phyloP scores from a whole-genome alignment of 2,797 vertebrate genomes.

The Coluber constrictor region DNA sequence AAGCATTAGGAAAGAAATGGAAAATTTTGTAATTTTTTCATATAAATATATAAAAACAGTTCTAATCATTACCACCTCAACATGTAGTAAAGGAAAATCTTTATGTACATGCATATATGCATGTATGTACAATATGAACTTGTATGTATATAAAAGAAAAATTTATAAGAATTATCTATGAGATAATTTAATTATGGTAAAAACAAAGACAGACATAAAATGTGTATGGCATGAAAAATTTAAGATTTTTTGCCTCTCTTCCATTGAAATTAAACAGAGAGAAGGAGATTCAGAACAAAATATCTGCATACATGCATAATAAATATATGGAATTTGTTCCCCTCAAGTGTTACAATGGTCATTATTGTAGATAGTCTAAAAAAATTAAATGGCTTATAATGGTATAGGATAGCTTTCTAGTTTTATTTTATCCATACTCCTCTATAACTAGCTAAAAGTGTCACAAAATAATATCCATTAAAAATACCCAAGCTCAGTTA shows the following conservation, averaged over 20 bases:
- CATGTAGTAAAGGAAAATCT: background rate
- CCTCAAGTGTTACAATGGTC: background rate
- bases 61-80: background rate
- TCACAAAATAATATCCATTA: conserved; percentile 56
- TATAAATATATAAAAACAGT: background rate
- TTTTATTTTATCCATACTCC: background rate
- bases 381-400: background rate
- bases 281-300: background rate
- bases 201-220: background rate
- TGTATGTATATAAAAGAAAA: background rate
- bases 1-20: background rate
- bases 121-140: background rate
- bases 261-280: background rate
- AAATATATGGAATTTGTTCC: background rate
- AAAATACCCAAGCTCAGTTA: conserved; percentile 60
- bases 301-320: background rate
- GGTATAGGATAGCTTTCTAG: background rate
- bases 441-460: background rate
- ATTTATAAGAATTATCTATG: too few species aligned
- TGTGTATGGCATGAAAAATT: background rate
- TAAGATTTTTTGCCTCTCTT: background rate
- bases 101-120: background rate
- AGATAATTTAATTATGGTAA: too few species aligned
- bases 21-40: background rate
- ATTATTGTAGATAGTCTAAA: background rate